Evolutionary conservation across 2,888 invertebrate genomes (phyloP), one percentile per base, ranked within the genome.

Genomic region (Torymus aiolomorphi): DNA sequence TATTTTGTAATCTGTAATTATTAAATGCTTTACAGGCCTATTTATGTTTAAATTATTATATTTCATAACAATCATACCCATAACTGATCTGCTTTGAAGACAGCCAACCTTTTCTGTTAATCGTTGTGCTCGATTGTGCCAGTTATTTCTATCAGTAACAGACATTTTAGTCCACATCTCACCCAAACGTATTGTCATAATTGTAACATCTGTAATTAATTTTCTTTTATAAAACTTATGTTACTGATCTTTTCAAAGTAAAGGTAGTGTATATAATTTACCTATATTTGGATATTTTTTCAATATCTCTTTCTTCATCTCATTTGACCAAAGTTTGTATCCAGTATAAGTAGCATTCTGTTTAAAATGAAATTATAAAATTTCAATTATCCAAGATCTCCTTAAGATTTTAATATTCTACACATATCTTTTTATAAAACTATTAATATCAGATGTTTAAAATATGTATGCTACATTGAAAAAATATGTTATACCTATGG

Each of bases 321-420:
- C 96, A 83, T 95, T 95, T 0, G 97, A 96, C 97, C 97, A 97
- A 88, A 97, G 92, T 94, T 96, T 97, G 90, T 97, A 97, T 0
- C 97, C 97, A 0, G 97, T 97, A 82, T 95, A 95, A 67, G 96
- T 92, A 0, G 94, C 93, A 90, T 95, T 95, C 92, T 92, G 86
- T 80, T 89, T 66, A 71, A 51, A 10, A 61, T 20, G 51, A 75
- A 14, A 69, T 52, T 0, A 59, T 42, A 59, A 76, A 69, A 66
- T 59, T 56, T 52, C 5, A 10, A 57, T 16, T 42, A 42, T 42
- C 42, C 42, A 42, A 20, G 20, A 20, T 20, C 2, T 20, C 20
- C 20, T 20, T 20, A 20, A 20, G 20, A 2, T 20, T 20, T 20
- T 20, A 20, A 20, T 20, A 20, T 20, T 42, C 8, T 10, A 42